Base-by-base conservation (phyloP, 1,140 invertebrate species). In the Armadillidium nasatum region DNA sequence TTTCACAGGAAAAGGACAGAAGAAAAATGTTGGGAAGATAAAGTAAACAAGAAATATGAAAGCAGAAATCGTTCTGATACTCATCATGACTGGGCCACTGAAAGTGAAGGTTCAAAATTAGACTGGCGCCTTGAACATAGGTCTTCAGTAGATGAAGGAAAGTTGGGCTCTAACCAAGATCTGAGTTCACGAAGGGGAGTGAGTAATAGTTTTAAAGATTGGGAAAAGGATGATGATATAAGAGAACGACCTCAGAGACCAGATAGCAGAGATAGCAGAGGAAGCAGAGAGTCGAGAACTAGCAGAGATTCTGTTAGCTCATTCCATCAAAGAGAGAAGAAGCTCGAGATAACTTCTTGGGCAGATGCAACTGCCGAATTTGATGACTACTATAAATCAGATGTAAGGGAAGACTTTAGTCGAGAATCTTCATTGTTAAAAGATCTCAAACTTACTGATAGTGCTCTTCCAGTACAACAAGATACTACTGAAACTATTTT, bases 251-350 rank as follows among this genome's bases (percentile, higher is more conserved):
- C 82, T 19, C 72, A 80, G 43, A 72, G 81, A 13, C 82, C 82
- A 11, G 82, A 83, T 73, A 84, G 82, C 50, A 72, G 81, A n/a
- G 83, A 83, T 68, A 83, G 83, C 46, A 60, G 78, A 66, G 80
- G 76, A 19, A 80, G 83, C 77, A 72, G 80, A 66, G 83, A 82
- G 19, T 79, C 78, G 19, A 74, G 68, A 0, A 46, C 74, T 33
- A 78, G 77, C 50, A 78, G 75, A 60, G 77, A 78, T 71, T 78
- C 77, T 68, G 75, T 78, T 22, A 74, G 73, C 7, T 44, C 69
- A 21, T 68, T 67, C 75, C 46, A 44, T 66, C 75, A 60, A 46
- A 74, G 78, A 68, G 78, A 79, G 71, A 79, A 79, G 78, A 79
- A 79, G 44, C 19, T 76, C 21, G 78, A 79, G 50, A 76, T 79